phyloP scores from a whole-genome alignment of 2,113 vertebrate species.

The Mesocricetus auratus region DNA sequence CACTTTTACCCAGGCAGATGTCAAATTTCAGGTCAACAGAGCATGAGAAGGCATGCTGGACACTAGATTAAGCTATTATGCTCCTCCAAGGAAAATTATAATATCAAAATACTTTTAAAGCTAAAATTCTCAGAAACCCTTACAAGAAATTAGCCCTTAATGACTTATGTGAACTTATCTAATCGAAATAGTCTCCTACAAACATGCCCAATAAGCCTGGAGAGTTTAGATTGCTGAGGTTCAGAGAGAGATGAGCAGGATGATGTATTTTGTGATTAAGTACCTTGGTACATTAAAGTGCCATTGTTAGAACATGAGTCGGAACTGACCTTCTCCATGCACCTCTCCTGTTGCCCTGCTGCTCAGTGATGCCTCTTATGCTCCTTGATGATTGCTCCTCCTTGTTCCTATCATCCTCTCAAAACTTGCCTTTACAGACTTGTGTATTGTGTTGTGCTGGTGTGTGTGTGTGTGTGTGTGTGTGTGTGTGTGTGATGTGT shows the following conservation, averaged over 20 bases:
- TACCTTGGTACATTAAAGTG: constrained; percentile 49
- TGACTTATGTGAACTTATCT: constrained; percentile 59
- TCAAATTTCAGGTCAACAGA: neutral
- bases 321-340: constrained; percentile 33
- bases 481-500: neutral
- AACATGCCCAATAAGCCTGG: constrained; percentile 44
- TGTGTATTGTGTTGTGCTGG: neutral
- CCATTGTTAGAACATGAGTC: constrained; percentile 52
- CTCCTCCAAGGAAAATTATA: constrained; percentile 62
- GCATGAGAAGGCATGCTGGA: constrained; percentile 16
- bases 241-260: constrained; percentile 39
- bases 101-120: constrained; percentile 59
- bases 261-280: constrained; percentile 61
- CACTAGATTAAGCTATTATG: constrained; percentile 18
- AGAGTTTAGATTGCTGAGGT: constrained; percentile 51
- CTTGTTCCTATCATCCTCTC: constrained; percentile 5
- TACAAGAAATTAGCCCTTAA: constrained; percentile 63
- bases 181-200: constrained; percentile 60
- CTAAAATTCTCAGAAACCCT: constrained; percentile 70
- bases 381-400: neutral
- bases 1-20: constrained; percentile 22
- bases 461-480: neutral
- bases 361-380: neutral
- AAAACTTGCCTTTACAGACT: constrained; percentile 6
- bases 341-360: neutral